A percentile compares a stretch with the other conserved stretches of the same genome.
phyloP scores from a whole-genome alignment of 2,888 invertebrate species.

The Lithophane semibrunnea region DNA sequence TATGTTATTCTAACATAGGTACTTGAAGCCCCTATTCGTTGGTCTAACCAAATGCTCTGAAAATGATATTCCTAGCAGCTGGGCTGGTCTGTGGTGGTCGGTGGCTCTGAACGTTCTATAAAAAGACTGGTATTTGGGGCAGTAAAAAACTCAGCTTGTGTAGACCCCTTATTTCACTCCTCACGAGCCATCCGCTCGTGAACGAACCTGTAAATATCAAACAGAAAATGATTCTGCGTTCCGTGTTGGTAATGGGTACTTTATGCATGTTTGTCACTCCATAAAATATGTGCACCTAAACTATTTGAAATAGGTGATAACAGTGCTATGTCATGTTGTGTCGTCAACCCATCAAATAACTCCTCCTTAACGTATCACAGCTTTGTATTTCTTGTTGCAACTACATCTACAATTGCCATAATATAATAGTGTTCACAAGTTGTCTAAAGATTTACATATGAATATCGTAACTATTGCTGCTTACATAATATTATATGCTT shows the following conservation, averaged over 20 bases:
- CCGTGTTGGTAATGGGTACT: no score
- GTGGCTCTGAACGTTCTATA: no score
- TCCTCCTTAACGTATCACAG: slow-evolving; percentile 44
- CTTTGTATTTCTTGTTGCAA: slow-evolving; percentile 22
- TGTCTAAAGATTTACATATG: slow-evolving; percentile 35
- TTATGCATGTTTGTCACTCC: background rate
- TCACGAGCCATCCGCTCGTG: no score
- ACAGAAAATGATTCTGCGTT: no score
- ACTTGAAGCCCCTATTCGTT: background rate
- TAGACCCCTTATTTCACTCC: no score
- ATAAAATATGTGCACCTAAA: background rate
- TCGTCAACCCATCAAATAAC: slow-evolving; percentile 12
- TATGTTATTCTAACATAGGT: no score
- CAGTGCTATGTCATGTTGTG: background rate
- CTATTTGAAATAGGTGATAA: no score
- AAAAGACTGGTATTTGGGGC: no score
- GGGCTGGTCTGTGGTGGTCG: no score
- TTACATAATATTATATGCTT: slow-evolving; percentile 32
- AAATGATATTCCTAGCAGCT: no score
- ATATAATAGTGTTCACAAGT: slow-evolving; percentile 56
- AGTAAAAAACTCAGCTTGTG: no score
- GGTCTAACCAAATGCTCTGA: background rate
- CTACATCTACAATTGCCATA: slow-evolving; percentile 43
- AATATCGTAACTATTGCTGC: slow-evolving; percentile 40
- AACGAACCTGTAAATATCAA: no score